A percentile compares a stretch with the other conserved stretches of the same genome.
phyloP scores from a whole-genome alignment of 2,797 vertebrate species.

The Enteromius argenteus region DNA sequence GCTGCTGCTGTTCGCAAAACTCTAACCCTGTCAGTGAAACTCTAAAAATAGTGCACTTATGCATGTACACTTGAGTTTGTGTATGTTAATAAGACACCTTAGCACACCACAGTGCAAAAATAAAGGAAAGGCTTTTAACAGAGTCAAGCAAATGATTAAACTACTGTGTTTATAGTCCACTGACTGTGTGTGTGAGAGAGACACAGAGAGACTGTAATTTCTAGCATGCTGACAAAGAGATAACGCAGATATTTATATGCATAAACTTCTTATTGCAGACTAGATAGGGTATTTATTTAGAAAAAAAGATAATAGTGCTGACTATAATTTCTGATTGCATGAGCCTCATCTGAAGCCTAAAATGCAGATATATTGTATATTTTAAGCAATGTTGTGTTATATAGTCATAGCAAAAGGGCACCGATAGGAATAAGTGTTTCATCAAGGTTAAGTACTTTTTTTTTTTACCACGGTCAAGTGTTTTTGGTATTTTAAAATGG shows the following conservation, averaged over 20 bases:
- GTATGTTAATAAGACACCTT: constrained; percentile 19
- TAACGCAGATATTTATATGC: background rate
- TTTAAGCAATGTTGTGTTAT: background rate
- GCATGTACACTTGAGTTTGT: constrained; percentile 3
- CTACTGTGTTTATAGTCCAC: background rate
- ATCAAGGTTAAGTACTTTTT: background rate
- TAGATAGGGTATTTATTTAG: background rate
- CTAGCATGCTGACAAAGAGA: background rate
- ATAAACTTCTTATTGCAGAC: background rate
- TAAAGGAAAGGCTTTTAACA: background rate
- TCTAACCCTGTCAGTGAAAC: background rate
- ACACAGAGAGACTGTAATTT: background rate
- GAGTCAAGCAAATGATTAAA: constrained; percentile 45
- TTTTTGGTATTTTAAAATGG: background rate
- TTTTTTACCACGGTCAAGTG: background rate
- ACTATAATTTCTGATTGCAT: background rate
- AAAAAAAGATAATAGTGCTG: background rate
- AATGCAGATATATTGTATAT: background rate
- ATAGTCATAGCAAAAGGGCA: background rate
- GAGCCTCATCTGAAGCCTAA: background rate
- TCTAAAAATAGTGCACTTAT: constrained; percentile 15
- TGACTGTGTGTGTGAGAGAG: background rate
- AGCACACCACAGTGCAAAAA: background rate
- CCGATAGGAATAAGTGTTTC: background rate
- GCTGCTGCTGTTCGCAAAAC: background rate